These are phyloP conservation scores for Ahaetulla prasina DNA, from an alignment of 2,113 vertebrate species.

Conservation along the genomic window DNA sequence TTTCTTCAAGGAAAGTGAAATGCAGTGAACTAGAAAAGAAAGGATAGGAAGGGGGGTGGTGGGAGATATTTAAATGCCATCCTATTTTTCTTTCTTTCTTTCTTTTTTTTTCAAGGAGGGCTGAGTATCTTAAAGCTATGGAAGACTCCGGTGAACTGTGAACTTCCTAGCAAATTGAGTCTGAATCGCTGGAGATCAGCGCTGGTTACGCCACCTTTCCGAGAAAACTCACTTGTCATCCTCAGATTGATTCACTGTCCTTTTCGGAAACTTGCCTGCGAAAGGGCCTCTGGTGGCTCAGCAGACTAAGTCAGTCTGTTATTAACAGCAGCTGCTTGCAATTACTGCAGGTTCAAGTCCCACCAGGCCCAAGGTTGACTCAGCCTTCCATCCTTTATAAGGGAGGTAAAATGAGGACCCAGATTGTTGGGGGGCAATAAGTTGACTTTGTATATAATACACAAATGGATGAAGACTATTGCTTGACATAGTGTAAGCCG, in stretches of 20 bases:
- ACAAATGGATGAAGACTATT: too few species aligned
- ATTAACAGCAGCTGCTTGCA: too few species aligned
- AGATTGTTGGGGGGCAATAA: too few species aligned
- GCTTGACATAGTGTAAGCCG: too few species aligned
- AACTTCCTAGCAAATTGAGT: not conserved
- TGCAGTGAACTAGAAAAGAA: not conserved
- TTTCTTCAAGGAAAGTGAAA: constrained; percentile 33
- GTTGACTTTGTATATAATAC: too few species aligned
- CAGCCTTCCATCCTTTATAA: too few species aligned
- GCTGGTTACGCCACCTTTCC: not conserved
- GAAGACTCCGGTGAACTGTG: not conserved
- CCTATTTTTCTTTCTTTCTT: not conserved
- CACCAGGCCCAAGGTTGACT: too few species aligned
- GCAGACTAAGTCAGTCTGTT: too few species aligned
- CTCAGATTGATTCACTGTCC: not conserved
- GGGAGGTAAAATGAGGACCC: too few species aligned
- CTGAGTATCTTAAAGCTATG: not conserved
- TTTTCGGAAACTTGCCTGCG: not conserved
- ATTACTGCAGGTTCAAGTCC: too few species aligned
- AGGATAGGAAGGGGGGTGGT: not conserved
- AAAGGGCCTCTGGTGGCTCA: too few species aligned
- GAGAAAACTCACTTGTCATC: not conserved
- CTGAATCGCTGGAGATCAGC: not conserved
- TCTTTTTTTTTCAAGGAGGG: too few species aligned
- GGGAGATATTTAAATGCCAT: constrained; percentile 13